Conservation (phyloP, 2,888 invertebrate species). For the Helicoverpa assulta region DNA sequence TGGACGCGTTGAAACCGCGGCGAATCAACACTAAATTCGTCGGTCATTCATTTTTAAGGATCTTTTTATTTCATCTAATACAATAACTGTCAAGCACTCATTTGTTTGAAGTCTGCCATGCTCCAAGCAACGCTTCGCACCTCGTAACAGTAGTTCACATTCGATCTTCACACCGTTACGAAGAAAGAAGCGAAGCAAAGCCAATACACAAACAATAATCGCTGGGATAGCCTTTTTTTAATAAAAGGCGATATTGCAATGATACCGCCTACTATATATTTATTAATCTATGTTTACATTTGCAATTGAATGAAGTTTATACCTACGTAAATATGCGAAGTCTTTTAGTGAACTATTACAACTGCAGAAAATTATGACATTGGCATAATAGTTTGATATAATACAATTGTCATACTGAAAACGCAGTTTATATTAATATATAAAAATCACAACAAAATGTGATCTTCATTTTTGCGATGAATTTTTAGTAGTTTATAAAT, state of each 20-base stretch:
- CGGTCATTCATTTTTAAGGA: background rate
- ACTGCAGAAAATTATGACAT: constrained; percentile 39
- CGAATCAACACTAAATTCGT: background rate
- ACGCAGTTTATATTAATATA: constrained; percentile 23
- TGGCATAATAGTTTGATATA: constrained; percentile 35
- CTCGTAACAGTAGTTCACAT: constrained; percentile 63
- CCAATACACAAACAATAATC: constrained; percentile 60
- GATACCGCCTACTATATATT: constrained; percentile 57
- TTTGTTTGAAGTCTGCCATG: constrained; percentile 60
- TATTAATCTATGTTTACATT: constrained; percentile 50
- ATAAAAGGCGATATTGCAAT: constrained; percentile 52
- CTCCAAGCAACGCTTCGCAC: constrained; percentile 60
- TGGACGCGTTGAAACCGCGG: too few species aligned
- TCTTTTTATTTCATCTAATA: constrained; percentile 1
- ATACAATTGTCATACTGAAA: constrained; percentile 37
- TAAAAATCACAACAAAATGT: constrained; percentile 21
- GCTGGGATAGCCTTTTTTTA: constrained; percentile 59
- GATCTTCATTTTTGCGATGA: constrained; percentile 33
- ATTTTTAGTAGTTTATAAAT: constrained; percentile 17
- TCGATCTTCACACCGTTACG: constrained; percentile 62
- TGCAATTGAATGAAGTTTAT: constrained; percentile 57
- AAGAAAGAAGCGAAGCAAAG: constrained; percentile 63
- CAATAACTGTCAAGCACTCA: constrained; percentile 47
- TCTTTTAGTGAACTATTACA: constrained; percentile 59
- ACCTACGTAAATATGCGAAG: constrained; percentile 59